Evolutionary conservation across 2,888 invertebrate species (phyloP).

Genomic region (Dyspetes luteomarginatus): DNA sequence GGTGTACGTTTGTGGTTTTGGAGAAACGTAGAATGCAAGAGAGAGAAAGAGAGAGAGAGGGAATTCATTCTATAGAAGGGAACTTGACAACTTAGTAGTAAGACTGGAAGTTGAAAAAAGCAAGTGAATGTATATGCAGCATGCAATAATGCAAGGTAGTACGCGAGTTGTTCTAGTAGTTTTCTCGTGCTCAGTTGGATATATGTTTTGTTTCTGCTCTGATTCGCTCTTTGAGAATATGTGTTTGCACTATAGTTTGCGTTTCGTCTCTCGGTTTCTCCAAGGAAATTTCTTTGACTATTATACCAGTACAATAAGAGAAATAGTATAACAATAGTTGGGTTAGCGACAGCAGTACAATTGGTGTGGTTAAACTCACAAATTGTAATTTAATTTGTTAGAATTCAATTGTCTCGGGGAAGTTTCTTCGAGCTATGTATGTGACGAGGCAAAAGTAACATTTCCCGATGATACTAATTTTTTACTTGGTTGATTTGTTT

Average conservation of each 20-base stretch:
- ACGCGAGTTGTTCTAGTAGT: conserved; percentile 13
- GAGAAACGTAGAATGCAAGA: background rate
- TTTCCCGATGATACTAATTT: too few species aligned
- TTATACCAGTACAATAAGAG: background rate
- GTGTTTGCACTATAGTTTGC: background rate
- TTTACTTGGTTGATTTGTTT: too few species aligned
- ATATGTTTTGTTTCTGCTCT: conserved; percentile 29
- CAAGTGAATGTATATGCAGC: conserved; percentile 24
- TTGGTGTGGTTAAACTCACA: background rate
- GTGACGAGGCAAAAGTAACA: too few species aligned
- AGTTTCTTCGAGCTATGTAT: background rate
- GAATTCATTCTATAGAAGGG: background rate
- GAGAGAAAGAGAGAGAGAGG: background rate
- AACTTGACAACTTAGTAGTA: conserved; percentile 32
- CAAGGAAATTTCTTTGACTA: conserved; percentile 1
- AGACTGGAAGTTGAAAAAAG: conserved; percentile 22
- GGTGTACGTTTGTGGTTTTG: background rate
- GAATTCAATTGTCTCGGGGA: background rate
- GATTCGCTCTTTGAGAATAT: conserved; percentile 37
- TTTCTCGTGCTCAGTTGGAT: conserved; percentile 35
- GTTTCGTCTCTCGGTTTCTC: conserved; percentile 20
- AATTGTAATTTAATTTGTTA: conserved; percentile 20
- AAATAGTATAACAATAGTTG: conserved; percentile 23
- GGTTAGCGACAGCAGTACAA: background rate
- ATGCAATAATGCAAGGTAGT: conserved; percentile 9